These are phyloP conservation scores for Dolichallabes microphthalmus DNA, from an alignment of 2,113 vertebrate species.

Conservation along the genomic window DNA sequence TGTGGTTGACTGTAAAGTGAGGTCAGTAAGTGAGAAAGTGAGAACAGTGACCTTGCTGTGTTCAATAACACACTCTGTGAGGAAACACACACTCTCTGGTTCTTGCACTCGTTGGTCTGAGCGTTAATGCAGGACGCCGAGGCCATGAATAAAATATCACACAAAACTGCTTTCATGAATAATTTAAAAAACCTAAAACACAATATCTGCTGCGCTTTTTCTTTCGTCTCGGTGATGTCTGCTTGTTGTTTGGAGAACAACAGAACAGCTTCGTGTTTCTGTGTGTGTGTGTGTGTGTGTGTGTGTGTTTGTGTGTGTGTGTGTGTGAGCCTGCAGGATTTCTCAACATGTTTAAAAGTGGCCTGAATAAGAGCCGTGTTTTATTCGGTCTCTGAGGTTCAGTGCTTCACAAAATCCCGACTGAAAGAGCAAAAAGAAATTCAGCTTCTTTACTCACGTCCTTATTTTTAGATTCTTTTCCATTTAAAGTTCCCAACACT, in stretches of 20 bases:
- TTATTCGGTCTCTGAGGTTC: neutral
- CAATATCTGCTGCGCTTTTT: slow-evolving; percentile 56
- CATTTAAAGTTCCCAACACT: neutral
- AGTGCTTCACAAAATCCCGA: neutral
- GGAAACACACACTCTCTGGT: slow-evolving; percentile 46
- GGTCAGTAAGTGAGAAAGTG: slow-evolving; percentile 34
- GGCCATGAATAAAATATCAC: slow-evolving; percentile 77
- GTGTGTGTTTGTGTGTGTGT: neutral
- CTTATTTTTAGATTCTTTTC: neutral
- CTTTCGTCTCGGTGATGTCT: slow-evolving; percentile 60
- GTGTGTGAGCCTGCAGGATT: slow-evolving; percentile 15
- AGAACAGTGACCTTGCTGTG: slow-evolving; percentile 29
- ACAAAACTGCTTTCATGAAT: slow-evolving; percentile 72
- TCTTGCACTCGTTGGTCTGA: slow-evolving; percentile 22
- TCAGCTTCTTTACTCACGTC: neutral
- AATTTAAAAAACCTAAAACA: slow-evolving; percentile 68
- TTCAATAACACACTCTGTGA: slow-evolving; percentile 40
- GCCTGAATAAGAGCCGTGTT: neutral
- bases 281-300: neutral
- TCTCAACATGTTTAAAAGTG: slow-evolving; percentile 8
- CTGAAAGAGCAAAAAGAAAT: neutral
- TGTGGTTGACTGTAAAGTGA: slow-evolving; percentile 10
- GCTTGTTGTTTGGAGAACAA: slow-evolving; percentile 63
- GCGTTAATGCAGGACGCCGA: slow-evolving; percentile 68
- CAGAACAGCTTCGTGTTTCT: slow-evolving; percentile 29